Evolutionary conservation across 2,888 invertebrate genomes (phyloP), one percentile per base, ranked within the genome.

Genomic region (Baccha elongata): DNA sequence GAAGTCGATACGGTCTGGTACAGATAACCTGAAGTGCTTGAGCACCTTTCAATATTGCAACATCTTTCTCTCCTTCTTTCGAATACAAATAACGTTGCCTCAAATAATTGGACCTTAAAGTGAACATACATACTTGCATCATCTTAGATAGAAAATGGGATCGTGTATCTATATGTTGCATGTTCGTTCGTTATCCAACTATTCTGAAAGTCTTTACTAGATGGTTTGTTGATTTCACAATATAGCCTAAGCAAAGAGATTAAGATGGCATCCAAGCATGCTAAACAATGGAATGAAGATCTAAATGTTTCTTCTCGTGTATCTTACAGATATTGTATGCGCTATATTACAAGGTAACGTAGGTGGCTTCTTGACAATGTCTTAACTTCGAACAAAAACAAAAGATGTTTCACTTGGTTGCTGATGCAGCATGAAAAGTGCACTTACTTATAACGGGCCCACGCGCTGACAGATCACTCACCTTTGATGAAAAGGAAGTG

Each of bases 391-490:
- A 11, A 23, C 11, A 48, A 48, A 40, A 58, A 42, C 44, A 32
- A 46, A n/a, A 69, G 60, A 48, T 40, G 74, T 80, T 64, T 69
- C 80, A 44, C 80, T 75, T 80, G 62, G 68, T 23, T 75, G 69
- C 68, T 15, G n/a, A n/a, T n/a, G 26, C 52, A 40, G 58, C 58
- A 7, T 60, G 69, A 58, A 64, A 50, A 42, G 58, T 80, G 69
- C 64, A 64, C 53, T 74, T 68, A 64, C 40, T 58, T 58, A 26
- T 65, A 80, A 80, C 80, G 80, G 80, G 62, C 67, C 79, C 46
- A 79, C 52, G 37, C 50, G 48, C 42, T 64, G 75, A 19, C 50
- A 64, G 75, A 80, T 80, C 80, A 69, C 69, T 80, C 69, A 80
- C 69, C 80, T 80, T 44, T 4, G 17, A 11, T 32, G 15, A 6